Evolutionary conservation across 2,113 vertebrate species (phyloP).

Genomic region (Psettodes erumei): DNA sequence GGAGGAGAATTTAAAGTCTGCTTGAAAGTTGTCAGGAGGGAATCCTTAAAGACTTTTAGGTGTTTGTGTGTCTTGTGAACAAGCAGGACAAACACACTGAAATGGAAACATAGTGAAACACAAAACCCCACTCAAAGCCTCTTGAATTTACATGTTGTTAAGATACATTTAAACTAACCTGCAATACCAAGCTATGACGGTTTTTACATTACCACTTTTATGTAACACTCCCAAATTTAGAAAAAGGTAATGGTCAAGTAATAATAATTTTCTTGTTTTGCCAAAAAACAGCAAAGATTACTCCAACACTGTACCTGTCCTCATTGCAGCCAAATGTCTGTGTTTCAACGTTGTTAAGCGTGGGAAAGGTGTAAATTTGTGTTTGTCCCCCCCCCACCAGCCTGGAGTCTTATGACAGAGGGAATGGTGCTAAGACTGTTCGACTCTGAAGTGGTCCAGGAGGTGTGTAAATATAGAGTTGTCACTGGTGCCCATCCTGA

Average conservation of each 20-base stretch:
- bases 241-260: background rate
- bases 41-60: background rate
- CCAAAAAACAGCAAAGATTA: conserved; percentile 6
- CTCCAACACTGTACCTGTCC: background rate
- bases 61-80: conserved; percentile 6
- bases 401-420: conserved; percentile 45
- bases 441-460: conserved; percentile 27
- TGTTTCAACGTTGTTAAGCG: conserved; percentile 8
- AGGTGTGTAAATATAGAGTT: conserved; percentile 66
- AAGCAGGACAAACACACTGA: conserved; percentile 13
- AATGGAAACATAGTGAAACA: conserved; percentile 5
- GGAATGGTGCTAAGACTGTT: conserved; percentile 57
- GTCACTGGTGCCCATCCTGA: conserved; percentile 26
- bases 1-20: background rate
- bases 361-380: conserved; percentile 30
- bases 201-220: background rate
- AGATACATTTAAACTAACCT: too few relatives aligned
- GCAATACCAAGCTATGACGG: background rate
- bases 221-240: background rate
- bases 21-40: background rate
- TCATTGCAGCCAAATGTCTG: background rate
- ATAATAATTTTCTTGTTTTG: background rate
- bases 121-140: background rate
- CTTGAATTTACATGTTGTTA: background rate
- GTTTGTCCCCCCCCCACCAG: conserved; percentile 7